These are phyloP conservation scores for Adelphocoris suturalis DNA, from an alignment of 2,888 invertebrate species.

Conservation along the genomic window DNA sequence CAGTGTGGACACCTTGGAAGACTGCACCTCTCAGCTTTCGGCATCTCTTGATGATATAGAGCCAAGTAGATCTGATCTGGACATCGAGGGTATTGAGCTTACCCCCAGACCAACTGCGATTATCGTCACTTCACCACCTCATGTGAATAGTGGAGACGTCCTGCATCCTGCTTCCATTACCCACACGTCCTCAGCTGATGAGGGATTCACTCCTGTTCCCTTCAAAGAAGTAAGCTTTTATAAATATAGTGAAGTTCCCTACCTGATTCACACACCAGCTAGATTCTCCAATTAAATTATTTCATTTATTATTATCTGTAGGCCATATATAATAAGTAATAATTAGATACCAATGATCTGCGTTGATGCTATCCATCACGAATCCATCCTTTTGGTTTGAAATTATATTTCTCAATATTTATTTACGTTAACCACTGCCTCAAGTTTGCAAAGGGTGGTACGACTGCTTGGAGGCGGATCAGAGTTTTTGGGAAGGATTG, in stretches of 20 bases:
- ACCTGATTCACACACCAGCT: too few species aligned
- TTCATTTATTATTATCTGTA: too few species aligned
- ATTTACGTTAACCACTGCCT: too few species aligned
- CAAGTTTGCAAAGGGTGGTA: too few species aligned
- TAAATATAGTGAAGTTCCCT: background rate
- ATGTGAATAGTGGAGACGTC: background rate
- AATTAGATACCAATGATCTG: too few species aligned
- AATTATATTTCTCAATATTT: too few species aligned
- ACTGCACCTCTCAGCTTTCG: conserved; percentile 68
- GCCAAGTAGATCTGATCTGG: conserved; percentile 56
- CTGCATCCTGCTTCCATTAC: background rate
- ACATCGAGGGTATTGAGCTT: conserved; percentile 65
- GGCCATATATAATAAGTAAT: too few species aligned
- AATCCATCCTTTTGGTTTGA: too few species aligned
- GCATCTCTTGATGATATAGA: conserved; percentile 65
- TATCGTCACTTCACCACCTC: conserved; percentile 64
- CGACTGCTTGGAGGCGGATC: too few species aligned
- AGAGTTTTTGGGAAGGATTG: too few species aligned
- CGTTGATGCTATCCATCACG: too few species aligned
- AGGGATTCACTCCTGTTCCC: conserved; percentile 60
- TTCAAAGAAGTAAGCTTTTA: conserved; percentile 52
- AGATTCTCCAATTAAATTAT: too few species aligned
- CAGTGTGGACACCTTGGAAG: conserved; percentile 67
- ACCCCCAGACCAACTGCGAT: conserved; percentile 68
- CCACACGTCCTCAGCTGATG: background rate